Base-by-base conservation (phyloP, 1,140 invertebrate genomes). In the Bombus balteatus region DNA sequence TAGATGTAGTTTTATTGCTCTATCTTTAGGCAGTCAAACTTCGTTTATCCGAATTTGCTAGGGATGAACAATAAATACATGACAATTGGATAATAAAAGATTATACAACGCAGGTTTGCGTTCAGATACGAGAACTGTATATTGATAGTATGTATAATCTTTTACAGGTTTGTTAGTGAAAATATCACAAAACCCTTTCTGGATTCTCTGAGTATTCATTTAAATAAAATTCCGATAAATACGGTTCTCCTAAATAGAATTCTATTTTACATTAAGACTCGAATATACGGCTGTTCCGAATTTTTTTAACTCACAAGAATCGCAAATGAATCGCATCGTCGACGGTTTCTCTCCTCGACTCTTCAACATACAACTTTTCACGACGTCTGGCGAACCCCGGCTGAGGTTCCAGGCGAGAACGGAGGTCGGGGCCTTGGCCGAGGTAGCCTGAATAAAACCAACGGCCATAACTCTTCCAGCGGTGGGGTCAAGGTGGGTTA, bases 381-480 rank as follows among this genome's bases (percentile, higher is more conserved):
- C 79, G n/a, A 25, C 8, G 34, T 18, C 62, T 32, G 28, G 57
- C 22, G 25, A 47, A 37, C 53, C 78, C 6, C 47, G 47, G 6
- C 18, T 22, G 47, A 5, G 47, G 47, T 53, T 70, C 81, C 78
- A 79, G 81, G 39, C 62, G 59, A 66, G 57, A 87, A 83, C 74
- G 72, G 68, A 57, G 32, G 70, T 83, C 79, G 76, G 78, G 53
- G 57, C 81, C 62, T 41, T 43, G 72, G 57, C 77, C 43, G 41
- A 87, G 81, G 80, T 87, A 90, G 86, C 80, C 77, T 75, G 88
- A 91, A 92, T 90, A 89, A 92, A 92, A 85, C 72, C 87, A 87
- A 86, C 83, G 86, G 88, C 88, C 59, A 91, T 91, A 91, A 92
- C 80, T 92, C 91, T 90, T 90, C 75, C 25, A 57, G 86, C 72